Base-by-base conservation (phyloP, 64 coral and sea anemone species). In the Montipora foliosa region DNA sequence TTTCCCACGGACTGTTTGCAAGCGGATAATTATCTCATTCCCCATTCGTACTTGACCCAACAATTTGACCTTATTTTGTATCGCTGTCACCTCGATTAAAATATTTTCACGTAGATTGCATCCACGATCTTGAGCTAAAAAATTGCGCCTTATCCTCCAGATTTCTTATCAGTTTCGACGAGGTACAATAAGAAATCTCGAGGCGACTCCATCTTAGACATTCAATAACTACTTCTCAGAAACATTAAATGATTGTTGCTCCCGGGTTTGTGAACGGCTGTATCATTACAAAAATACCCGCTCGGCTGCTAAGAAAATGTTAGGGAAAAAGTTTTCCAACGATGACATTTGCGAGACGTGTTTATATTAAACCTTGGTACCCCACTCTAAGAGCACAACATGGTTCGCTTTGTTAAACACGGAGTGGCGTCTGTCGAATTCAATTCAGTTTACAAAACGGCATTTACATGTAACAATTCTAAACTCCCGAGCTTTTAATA, bases 51-150 rank as follows among this genome's bases (percentile, higher is more conserved):
- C 19, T 86, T 64, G 45, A 86, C 82, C 62, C 62, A 86, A 86
- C 48, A 72, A 86, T 86, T 86, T 86, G 82, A 86, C 82, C 82
- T 86, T 64, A n/a, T 50, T 49, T 50, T 86, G 82, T 86, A 71
- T 49, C 50, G 64, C 29, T 10, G 47, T 71, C 82, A 49, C 62
- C 5, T 85, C 2, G 62, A 2, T 48, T 47, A 45, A 86, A 86
- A 72, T 51, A 86, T 86, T 51, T 86, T 86, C 82, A 86, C 82
- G 66, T 50, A 6, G 24, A 4, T 50, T 24, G 4, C 2, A 3
- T 12, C 37, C 37, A 37, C 37, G 37, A 37, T 37, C 37, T 37
- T 37, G 37, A 37, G 37, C 37, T 37, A 37, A 37, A 37, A 37
- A 37, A 37, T 37, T 37, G 37, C 37, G 37, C 37, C 37, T 37